phyloP scores from a whole-genome alignment of 2,888 invertebrate species.

The Luperina testacea region DNA sequence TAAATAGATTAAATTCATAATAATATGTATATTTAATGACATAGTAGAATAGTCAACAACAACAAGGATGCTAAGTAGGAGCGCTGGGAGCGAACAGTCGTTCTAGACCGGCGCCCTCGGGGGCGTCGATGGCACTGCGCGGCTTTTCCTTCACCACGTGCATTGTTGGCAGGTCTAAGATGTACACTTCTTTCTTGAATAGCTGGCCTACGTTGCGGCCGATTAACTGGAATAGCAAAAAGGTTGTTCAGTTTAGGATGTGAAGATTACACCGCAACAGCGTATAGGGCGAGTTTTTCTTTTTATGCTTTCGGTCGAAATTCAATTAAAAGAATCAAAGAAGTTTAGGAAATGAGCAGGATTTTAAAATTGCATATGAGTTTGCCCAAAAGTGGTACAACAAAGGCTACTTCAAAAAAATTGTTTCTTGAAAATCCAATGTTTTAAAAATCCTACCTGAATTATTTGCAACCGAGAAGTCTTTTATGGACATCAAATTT shows the following conservation, averaged over 20 bases:
- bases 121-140: slow-evolving; percentile 78
- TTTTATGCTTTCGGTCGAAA: not conserved
- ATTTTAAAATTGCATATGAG: not conserved
- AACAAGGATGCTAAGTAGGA: slow-evolving; percentile 75
- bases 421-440: not conserved
- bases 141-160: slow-evolving; percentile 79
- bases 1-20: slow-evolving; percentile 79
- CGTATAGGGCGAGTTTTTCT: not conserved
- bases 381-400: not conserved
- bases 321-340: not conserved
- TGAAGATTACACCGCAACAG: not conserved
- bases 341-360: not conserved
- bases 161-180: slow-evolving; percentile 95
- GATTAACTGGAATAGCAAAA: slow-evolving; percentile 90
- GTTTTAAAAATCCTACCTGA: not conserved
- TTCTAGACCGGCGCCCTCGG: slow-evolving; percentile 81
- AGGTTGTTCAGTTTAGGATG: not conserved
- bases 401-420: not conserved
- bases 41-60: slow-evolving; percentile 71
- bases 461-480: not conserved
- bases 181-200: slow-evolving; percentile 96
- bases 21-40: slow-evolving; percentile 66
- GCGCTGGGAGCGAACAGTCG: slow-evolving; percentile 79
- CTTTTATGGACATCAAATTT: not conserved
- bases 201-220: slow-evolving; percentile 96